Evolutionary conservation across 2,888 invertebrate genomes (phyloP).

Genomic region (Coremacera marginata): DNA sequence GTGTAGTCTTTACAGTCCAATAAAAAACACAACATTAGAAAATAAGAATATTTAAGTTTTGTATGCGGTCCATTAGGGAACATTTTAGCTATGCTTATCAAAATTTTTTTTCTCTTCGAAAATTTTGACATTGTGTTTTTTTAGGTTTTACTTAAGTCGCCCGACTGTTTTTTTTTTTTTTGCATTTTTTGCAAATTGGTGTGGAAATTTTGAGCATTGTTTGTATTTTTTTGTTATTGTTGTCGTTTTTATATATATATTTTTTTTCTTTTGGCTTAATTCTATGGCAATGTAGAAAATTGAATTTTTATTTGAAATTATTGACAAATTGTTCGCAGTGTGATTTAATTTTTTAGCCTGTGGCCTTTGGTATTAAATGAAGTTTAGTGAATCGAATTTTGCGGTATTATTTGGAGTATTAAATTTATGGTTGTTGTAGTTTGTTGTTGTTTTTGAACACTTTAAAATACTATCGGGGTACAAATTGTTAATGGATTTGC

Average conservation of each 20-base stretch:
- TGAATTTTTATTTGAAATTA: constrained; percentile 32
- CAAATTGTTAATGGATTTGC: too few relatives aligned
- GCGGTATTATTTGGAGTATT: not conserved
- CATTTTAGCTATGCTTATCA: constrained; percentile 11
- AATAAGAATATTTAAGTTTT: constrained; percentile 1
- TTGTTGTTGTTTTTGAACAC: not conserved
- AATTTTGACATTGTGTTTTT: not conserved
- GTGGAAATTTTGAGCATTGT: not conserved
- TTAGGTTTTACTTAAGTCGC: not conserved
- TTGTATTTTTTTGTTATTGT: not conserved
- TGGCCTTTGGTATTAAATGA: constrained; percentile 22
- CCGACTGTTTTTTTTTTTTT: not conserved
- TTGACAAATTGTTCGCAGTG: constrained; percentile 32
- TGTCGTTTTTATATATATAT: too few relatives aligned
- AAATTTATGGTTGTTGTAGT: not conserved
- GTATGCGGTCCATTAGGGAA: constrained; percentile 16
- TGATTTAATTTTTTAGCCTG: constrained; percentile 33
- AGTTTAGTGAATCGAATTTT: constrained; percentile 16
- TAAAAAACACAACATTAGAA: not conserved
- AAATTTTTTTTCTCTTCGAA: constrained; percentile 7
- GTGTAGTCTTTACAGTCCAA: not conserved
- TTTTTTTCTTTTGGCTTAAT: not conserved
- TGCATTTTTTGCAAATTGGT: not conserved
- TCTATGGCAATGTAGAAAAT: constrained; percentile 21
- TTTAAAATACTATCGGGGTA: too few relatives aligned